Conservation (phyloP, 2,888 invertebrate genomes). For the Ennomos erosarius region DNA sequence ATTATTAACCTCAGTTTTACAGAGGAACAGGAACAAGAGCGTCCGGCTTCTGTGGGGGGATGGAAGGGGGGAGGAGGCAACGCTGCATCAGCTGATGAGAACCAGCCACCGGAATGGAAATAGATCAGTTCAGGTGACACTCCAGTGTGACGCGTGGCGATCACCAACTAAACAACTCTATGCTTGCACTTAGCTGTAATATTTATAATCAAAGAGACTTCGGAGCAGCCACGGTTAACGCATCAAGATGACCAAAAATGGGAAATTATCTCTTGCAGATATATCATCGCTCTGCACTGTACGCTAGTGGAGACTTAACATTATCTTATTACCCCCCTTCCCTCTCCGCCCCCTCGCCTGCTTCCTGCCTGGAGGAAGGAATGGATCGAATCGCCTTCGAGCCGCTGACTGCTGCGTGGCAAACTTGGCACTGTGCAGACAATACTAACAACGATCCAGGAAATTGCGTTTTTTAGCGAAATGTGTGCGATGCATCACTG, state of each 20-base stretch:
- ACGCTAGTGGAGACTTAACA: not conserved
- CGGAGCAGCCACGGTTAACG: too few relatives aligned
- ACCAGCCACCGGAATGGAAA: not conserved
- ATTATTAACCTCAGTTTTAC: too few relatives aligned
- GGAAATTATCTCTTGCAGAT: too few relatives aligned
- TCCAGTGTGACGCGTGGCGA: slow-evolving; percentile 1
- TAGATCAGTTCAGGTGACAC: not conserved
- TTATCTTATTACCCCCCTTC: not conserved
- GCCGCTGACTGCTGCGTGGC: not conserved
- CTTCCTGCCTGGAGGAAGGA: not conserved
- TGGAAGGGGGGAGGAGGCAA: not conserved
- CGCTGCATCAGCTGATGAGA: slow-evolving; percentile 5
- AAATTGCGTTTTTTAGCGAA: not conserved
- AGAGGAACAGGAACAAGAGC: not conserved
- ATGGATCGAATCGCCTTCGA: not conserved
- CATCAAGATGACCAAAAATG: too few relatives aligned
- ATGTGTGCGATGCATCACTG: not conserved
- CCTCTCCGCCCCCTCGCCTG: not conserved
- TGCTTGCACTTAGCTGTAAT: too few relatives aligned
- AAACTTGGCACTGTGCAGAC: not conserved
- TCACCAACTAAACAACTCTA: too few relatives aligned
- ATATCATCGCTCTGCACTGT: too few relatives aligned
- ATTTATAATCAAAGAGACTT: too few relatives aligned
- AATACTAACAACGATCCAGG: not conserved
- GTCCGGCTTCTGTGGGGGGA: not conserved